These are phyloP conservation scores for Montipora efflorescens DNA, from an alignment of 64 coral and sea anemone species.

Conservation along the genomic window DNA sequence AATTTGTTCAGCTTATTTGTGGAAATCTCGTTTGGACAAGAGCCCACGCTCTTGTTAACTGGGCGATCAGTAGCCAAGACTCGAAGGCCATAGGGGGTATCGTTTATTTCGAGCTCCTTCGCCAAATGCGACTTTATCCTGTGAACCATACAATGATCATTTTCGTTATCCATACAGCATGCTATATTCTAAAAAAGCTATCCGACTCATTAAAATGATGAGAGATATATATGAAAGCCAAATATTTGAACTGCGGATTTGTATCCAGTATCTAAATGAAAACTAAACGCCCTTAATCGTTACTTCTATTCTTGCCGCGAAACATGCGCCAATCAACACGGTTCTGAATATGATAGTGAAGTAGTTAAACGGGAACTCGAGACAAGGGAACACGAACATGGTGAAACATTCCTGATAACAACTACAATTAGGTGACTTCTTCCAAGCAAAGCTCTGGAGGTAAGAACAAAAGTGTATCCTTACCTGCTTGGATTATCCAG, in stretches of 20 bases:
- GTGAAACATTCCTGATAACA: too few species aligned
- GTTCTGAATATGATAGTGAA: too few species aligned
- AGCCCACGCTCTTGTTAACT: slow-evolving; percentile 40
- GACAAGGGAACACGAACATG: too few species aligned
- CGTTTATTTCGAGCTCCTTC: slow-evolving; percentile 66
- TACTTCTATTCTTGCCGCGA: background rate
- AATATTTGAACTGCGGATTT: too few species aligned
- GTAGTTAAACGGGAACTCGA: too few species aligned
- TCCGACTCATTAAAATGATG: too few species aligned
- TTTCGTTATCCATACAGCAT: background rate
- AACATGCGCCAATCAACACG: background rate
- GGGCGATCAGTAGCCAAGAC: slow-evolving; percentile 61
- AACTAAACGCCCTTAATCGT: background rate
- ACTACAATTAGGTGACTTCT: background rate
- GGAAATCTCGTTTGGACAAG: slow-evolving; percentile 15
- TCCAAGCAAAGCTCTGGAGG: background rate
- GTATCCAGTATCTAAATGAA: too few species aligned
- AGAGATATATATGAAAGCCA: too few species aligned
- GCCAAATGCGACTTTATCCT: slow-evolving; percentile 68
- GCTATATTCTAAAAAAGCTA: background rate
- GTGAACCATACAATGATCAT: background rate
- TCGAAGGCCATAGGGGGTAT: slow-evolving; percentile 78
- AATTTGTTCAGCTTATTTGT: background rate
- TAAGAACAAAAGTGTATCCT: background rate
- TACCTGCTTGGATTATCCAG: slow-evolving; percentile 51